These are phyloP conservation scores for Vidua chalybeata DNA, from an alignment of 2,113 vertebrate genomes.

Conservation along the genomic window DNA sequence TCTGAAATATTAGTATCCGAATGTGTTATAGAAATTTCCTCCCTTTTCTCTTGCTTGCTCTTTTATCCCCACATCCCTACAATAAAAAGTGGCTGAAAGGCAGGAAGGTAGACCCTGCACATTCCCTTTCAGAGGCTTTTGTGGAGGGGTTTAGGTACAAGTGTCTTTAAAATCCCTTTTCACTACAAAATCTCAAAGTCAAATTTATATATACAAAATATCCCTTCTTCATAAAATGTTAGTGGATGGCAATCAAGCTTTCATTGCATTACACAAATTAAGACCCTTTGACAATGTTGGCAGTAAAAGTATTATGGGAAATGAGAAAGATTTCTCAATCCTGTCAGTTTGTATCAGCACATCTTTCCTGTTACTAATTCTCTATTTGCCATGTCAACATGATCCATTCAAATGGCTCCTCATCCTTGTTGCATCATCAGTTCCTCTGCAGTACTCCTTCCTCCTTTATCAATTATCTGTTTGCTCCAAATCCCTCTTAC, in stretches of 20 bases:
- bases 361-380: neutral
- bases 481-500: neutral
- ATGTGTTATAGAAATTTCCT: neutral
- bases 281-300: neutral
- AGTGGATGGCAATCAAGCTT: neutral
- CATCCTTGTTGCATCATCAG: neutral
- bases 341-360: neutral
- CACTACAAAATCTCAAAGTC: neutral
- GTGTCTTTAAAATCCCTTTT: neutral
- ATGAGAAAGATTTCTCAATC: neutral
- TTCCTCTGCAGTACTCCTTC: neutral
- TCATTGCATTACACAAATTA: neutral
- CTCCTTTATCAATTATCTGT: neutral
- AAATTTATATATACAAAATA: neutral
- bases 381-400: neutral
- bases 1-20: neutral
- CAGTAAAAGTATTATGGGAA: neutral
- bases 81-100: neutral
- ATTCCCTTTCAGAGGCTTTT: neutral
- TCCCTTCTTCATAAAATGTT: neutral
- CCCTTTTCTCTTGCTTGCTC: neutral
- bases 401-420: neutral
- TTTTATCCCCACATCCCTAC: accelerated
- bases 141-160: accelerated
- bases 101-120: neutral